phyloP scores from a whole-genome alignment of 2,113 vertebrate species.

The Chionis minor region DNA sequence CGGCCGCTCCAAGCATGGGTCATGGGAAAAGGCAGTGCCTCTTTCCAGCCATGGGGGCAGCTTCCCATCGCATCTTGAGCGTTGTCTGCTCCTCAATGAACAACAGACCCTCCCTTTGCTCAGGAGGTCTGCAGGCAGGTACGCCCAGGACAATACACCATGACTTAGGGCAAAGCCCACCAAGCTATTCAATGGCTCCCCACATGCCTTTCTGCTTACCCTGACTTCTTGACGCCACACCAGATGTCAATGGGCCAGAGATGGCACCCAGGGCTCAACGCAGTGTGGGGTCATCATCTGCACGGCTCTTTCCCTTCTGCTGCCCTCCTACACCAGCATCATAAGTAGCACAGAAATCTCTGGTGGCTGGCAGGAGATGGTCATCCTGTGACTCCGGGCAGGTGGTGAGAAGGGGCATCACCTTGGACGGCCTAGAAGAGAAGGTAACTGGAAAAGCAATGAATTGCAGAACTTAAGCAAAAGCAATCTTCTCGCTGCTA shows the following conservation, averaged over 20 bases:
- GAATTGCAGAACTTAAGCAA: constrained; percentile 19
- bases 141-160: fast-evolving
- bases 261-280: neutral
- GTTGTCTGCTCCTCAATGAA: neutral
- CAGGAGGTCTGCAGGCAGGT: neutral
- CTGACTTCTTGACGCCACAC: neutral
- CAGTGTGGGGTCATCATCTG: neutral
- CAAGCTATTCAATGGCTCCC: neutral
- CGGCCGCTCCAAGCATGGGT: fast-evolving
- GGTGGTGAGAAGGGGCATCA: neutral
- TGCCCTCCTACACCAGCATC: neutral
- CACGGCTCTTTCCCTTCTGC: constrained; percentile 33
- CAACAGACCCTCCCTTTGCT: neutral
- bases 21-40: neutral
- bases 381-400: neutral
- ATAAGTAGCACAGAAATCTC: neutral
- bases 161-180: neutral
- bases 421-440: constrained; percentile 11
- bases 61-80: neutral
- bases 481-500: neutral
- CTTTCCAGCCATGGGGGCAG: neutral
- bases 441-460: neutral
- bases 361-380: neutral
- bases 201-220: neutral
- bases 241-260: constrained; percentile 37